Conservation (phyloP, 2,797 vertebrate genomes). For the Poecilia picta region DNA sequence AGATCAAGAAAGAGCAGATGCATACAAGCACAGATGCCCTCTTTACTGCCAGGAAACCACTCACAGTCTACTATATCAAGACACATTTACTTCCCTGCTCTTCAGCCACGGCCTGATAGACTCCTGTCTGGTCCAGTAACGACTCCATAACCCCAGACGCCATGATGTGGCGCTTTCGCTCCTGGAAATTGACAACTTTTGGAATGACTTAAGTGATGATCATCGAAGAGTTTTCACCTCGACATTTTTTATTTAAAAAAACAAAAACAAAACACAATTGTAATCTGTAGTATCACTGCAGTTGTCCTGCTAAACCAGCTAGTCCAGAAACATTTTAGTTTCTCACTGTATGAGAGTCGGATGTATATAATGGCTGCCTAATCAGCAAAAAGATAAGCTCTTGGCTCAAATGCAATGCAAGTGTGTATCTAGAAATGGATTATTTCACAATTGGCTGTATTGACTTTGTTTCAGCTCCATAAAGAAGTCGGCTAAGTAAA, state of each 20-base stretch:
- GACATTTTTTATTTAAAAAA: constrained; percentile 17
- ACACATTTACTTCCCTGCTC: constrained; percentile 31
- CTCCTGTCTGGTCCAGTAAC: constrained; percentile 49
- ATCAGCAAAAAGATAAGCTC: constrained; percentile 31
- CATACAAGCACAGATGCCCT: constrained; percentile 10
- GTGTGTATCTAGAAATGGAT: constrained; percentile 25
- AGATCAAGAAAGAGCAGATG: constrained; percentile 22
- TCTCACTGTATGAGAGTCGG: constrained; percentile 4
- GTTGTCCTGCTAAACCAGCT: neutral
- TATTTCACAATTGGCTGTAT: constrained; percentile 10
- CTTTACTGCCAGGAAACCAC: constrained; percentile 34
- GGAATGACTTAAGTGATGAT: constrained; percentile 47
- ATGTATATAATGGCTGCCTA: constrained; percentile 18
- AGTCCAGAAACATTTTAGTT: neutral
- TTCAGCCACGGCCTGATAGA: constrained; percentile 30
- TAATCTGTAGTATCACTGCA: neutral
- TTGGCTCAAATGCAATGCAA: constrained; percentile 18
- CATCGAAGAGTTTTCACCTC: constrained; percentile 35
- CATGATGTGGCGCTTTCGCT: constrained; percentile 46
- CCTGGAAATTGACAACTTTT: constrained; percentile 52
- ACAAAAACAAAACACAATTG: neutral
- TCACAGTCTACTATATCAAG: constrained; percentile 28
- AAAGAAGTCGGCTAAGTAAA: neutral
- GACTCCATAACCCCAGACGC: constrained; percentile 31
- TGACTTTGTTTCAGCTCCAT: neutral